phyloP scores from a whole-genome alignment of 2,888 invertebrate species.

The Diarsia brunnea region DNA sequence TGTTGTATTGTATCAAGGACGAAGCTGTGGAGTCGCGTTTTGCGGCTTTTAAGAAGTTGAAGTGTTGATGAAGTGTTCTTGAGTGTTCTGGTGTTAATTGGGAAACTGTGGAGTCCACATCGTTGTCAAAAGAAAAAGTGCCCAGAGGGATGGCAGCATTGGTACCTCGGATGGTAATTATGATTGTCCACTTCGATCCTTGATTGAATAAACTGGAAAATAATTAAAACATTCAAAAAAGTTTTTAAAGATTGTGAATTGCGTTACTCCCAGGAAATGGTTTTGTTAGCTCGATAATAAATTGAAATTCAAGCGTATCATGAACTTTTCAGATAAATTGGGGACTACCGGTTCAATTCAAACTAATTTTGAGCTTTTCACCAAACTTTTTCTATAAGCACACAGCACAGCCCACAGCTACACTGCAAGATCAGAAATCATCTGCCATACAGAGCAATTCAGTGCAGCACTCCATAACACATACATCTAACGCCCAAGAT shows the following conservation, averaged over 20 bases:
- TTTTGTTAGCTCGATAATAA: background rate
- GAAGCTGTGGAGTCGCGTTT: background rate
- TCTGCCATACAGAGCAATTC: constrained; percentile 2
- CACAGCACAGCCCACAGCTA: background rate
- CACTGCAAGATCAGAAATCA: background rate
- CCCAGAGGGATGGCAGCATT: no score
- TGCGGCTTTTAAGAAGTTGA: background rate
- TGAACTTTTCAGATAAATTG: background rate
- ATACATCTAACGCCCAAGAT: constrained; percentile 39
- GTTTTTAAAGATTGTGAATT: background rate
- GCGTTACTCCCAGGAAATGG: background rate
- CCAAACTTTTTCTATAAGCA: background rate
- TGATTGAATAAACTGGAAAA: background rate
- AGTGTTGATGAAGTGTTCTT: background rate
- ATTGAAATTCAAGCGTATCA: background rate
- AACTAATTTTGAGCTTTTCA: background rate
- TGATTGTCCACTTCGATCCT: background rate
- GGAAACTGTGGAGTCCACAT: background rate
- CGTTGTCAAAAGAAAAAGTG: no score
- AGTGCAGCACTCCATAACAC: constrained; percentile 10
- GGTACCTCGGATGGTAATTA: no score
- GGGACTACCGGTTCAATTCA: background rate
- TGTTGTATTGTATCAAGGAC: constrained; percentile 24
- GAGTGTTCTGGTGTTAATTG: background rate
- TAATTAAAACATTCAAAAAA: background rate